Evolutionary conservation across 2,888 invertebrate species (phyloP).

Genomic region (Drosophila emarginata): DNA sequence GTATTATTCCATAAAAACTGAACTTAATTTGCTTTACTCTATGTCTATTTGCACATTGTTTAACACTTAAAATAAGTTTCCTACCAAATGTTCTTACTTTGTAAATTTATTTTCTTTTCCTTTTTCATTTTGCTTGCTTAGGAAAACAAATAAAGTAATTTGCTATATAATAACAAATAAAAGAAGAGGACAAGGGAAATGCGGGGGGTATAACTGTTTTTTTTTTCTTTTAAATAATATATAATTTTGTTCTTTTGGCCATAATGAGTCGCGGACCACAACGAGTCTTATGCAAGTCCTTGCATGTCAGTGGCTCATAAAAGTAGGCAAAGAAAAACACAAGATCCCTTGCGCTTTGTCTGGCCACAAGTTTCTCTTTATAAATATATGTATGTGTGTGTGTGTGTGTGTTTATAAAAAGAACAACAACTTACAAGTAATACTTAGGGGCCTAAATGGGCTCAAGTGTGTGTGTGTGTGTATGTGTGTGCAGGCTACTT

Average conservation of each 20-base stretch:
- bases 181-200: neutral
- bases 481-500: conserved; percentile 39
- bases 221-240: conserved; percentile 53
- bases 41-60: too few relatives aligned
- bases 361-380: conserved; percentile 25
- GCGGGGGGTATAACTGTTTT: conserved; percentile 3
- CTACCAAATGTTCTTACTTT: neutral
- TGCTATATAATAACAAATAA: conserved; percentile 1
- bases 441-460: conserved; percentile 73
- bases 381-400: neutral
- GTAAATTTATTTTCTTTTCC: too few relatives aligned
- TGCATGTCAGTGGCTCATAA: conserved; percentile 68
- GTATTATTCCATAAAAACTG: too few relatives aligned
- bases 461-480: conserved; percentile 37
- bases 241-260: conserved; percentile 53
- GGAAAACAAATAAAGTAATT: conserved; percentile 54
- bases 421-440: conserved; percentile 64
- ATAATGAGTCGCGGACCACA: conserved; percentile 48
- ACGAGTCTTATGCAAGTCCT: conserved; percentile 25
- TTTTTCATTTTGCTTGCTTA: neutral
- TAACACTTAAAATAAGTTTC: neutral
- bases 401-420: conserved; percentile 55
- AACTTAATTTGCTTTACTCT: too few relatives aligned
- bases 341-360: conserved; percentile 56
- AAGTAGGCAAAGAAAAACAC: conserved; percentile 62